These are phyloP conservation scores for Oreochromis niloticus DNA, from an alignment of 2,113 vertebrate species.

Conservation along the genomic window DNA sequence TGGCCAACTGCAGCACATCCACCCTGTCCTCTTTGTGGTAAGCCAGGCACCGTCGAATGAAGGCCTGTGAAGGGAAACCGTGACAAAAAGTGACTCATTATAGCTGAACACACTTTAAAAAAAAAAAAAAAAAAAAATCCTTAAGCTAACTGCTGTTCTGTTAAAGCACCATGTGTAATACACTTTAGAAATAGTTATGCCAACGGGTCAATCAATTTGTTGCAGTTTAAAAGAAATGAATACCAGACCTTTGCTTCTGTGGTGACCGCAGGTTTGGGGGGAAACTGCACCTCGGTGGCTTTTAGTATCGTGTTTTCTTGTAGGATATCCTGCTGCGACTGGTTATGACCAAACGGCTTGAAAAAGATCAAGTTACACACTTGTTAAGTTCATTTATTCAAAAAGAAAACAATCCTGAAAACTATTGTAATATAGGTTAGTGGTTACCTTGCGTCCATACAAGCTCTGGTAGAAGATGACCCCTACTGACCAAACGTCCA, in stretches of 20 bases:
- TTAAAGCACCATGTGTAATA: background rate
- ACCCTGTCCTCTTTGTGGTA: constrained; percentile 94
- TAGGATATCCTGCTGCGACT: constrained; percentile 93
- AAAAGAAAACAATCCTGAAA: background rate
- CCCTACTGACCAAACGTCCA: constrained; percentile 94
- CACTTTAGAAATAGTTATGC: fast-evolving
- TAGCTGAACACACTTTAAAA: background rate
- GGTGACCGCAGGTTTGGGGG: constrained; percentile 90
- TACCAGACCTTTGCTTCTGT: constrained; percentile 87
- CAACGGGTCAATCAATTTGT: background rate
- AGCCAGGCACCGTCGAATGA: constrained; percentile 90
- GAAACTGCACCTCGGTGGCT: constrained; percentile 95
- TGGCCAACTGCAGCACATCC: constrained; percentile 89
- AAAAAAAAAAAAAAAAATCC: background rate
- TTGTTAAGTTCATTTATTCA: background rate
- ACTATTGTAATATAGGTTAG: background rate
- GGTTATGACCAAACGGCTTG: constrained; percentile 94
- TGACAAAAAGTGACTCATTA: background rate
- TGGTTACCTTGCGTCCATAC: constrained; percentile 90
- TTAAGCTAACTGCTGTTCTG: background rate
- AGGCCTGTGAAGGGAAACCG: constrained; percentile 70
- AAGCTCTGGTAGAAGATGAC: constrained; percentile 97
- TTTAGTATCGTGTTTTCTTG: constrained; percentile 96
- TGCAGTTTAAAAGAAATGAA: background rate
- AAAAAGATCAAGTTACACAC: background rate